Conservation (phyloP, 2,888 invertebrate species). For the Standfussiana lucernea region DNA sequence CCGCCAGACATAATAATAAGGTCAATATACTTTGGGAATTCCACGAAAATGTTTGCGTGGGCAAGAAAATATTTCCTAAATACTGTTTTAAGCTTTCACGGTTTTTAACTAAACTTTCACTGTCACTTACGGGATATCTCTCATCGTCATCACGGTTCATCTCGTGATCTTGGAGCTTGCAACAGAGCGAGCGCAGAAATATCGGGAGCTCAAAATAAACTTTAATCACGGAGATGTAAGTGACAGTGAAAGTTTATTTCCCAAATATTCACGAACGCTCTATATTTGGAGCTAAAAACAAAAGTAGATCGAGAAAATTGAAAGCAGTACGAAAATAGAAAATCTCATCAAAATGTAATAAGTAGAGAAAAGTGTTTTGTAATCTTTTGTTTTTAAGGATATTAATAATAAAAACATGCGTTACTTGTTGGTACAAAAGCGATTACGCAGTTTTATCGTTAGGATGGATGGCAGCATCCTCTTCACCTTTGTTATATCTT, state of each 20-base stretch:
- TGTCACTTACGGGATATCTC: too few species aligned
- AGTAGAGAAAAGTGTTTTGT: neutral
- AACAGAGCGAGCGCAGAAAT: too few species aligned
- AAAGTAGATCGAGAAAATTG: neutral
- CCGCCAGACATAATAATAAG: conserved; percentile 39
- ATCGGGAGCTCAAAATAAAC: too few species aligned
- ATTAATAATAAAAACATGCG: neutral
- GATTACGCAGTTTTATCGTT: conserved; percentile 22
- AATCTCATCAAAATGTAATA: neutral
- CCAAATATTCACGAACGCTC: neutral
- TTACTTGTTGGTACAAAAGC: neutral
- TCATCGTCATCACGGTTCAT: too few species aligned
- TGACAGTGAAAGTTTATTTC: too few species aligned
- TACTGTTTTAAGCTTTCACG: too few species aligned
- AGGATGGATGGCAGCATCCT: neutral
- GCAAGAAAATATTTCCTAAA: neutral
- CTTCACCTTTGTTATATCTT: conserved; percentile 34
- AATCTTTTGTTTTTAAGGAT: neutral
- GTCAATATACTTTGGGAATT: conserved; percentile 30
- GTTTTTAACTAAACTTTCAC: too few species aligned
- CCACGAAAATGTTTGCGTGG: neutral
- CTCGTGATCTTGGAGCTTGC: too few species aligned
- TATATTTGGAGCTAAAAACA: neutral
- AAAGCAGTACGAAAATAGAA: neutral
- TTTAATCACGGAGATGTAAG: too few species aligned